Evolutionary conservation across 2,888 invertebrate genomes (phyloP).

Genomic region (Gymnosoma rotundatum): DNA sequence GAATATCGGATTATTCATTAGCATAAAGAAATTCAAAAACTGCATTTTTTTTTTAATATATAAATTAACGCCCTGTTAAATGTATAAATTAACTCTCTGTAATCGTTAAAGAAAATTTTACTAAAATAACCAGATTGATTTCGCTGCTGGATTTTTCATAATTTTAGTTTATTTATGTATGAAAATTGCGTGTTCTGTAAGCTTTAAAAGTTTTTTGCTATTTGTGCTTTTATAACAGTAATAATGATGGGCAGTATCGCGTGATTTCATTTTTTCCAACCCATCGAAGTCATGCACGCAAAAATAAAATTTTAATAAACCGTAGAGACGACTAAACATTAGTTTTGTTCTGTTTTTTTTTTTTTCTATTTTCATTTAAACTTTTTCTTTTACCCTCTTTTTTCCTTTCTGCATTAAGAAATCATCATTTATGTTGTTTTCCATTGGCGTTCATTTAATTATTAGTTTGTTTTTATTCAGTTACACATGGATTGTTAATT

Average conservation of each 20-base stretch:
- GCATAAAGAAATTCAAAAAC: no score
- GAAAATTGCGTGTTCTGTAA: constrained; percentile 51
- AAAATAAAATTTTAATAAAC: constrained; percentile 36
- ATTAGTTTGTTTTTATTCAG: constrained; percentile 4
- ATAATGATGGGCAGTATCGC: constrained; percentile 63
- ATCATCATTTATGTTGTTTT: constrained; percentile 21
- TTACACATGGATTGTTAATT: background rate
- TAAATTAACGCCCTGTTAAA: no score
- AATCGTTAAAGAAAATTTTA: no score
- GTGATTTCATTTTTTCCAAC: constrained; percentile 59
- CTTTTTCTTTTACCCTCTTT: background rate
- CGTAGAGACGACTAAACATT: constrained; percentile 5
- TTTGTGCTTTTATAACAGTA: constrained; percentile 35
- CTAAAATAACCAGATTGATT: no score
- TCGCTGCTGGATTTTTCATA: no score
- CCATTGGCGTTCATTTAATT: constrained; percentile 1
- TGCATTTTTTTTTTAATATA: no score
- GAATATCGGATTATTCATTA: no score
- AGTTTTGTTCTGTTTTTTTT: background rate
- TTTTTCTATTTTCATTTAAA: background rate
- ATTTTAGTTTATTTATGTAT: no score
- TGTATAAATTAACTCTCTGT: no score
- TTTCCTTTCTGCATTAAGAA: background rate
- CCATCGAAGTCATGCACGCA: constrained; percentile 50
- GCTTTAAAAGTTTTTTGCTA: constrained; percentile 30